A percentile compares a stretch with the other conserved stretches of the same genome.
Conservation (phyloP, 2,888 invertebrate species). For the Polyploca ridens region DNA sequence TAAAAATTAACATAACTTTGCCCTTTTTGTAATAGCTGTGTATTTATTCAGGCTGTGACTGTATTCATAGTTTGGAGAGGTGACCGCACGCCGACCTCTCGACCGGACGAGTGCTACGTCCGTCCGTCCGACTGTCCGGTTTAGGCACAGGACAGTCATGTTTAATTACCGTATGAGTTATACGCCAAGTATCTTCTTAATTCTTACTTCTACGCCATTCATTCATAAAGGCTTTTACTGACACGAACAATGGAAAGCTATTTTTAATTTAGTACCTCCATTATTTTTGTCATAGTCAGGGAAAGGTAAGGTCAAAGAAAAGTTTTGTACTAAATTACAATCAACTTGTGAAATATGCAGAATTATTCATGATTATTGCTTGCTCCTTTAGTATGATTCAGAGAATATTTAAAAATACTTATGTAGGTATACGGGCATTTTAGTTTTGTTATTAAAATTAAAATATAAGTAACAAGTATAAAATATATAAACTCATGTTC, state of each 20-base stretch:
- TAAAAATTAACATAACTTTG: background rate
- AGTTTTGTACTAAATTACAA: background rate
- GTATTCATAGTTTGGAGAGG: background rate
- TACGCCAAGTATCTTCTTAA: background rate
- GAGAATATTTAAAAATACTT: background rate
- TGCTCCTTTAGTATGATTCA: background rate
- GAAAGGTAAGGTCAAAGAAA: slow-evolving; percentile 1
- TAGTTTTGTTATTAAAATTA: too few species aligned
- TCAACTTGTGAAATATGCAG: background rate
- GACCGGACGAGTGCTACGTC: slow-evolving; percentile 49
- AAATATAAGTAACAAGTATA: background rate
- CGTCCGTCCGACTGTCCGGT: slow-evolving; percentile 12
- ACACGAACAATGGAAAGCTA: background rate
- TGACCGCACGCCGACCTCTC: slow-evolving; percentile 57
- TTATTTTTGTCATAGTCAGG: background rate
- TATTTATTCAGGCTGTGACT: background rate
- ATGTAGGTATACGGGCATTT: too few species aligned
- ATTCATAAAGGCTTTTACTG: background rate
- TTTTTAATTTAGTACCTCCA: background rate
- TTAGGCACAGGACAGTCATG: slow-evolving; percentile 1
- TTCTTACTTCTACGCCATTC: background rate
- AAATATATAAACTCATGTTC: background rate
- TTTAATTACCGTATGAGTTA: slow-evolving; percentile 9
- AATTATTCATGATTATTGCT: background rate
- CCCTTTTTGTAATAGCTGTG: background rate